Conservation (phyloP, 2,888 invertebrate genomes). For the Platynereis dumerilii region DNA sequence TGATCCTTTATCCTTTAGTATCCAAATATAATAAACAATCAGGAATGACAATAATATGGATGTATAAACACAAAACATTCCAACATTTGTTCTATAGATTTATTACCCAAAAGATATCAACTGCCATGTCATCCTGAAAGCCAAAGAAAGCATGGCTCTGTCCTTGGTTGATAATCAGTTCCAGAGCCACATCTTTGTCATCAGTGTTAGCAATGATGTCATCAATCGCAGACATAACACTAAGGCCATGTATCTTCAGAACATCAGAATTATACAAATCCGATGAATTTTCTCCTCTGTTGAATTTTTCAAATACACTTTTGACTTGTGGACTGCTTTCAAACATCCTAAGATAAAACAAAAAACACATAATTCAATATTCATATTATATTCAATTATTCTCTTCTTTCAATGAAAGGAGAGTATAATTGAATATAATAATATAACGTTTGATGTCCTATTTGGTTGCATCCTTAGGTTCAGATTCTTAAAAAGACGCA, state of each 20-base stretch:
- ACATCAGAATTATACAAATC: background rate
- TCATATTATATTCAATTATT: no score
- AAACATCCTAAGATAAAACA: background rate
- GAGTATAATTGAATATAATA: no score
- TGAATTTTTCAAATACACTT: conserved; percentile 1
- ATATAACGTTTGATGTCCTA: no score
- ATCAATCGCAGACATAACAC: conserved; percentile 2
- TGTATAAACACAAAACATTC: no score
- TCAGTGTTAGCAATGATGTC: conserved; percentile 1
- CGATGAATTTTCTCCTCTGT: background rate
- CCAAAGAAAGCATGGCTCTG: background rate
- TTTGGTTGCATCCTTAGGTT: no score
- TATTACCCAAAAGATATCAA: conserved; percentile 1
- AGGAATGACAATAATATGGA: no score
- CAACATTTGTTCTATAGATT: no score
- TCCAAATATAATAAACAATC: no score
- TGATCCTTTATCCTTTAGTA: no score
- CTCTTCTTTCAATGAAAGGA: no score
- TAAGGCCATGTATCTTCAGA: conserved; percentile 1
- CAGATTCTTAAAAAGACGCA: no score
- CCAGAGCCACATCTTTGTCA: background rate
- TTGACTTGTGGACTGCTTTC: conserved; percentile 4
- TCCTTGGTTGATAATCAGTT: conserved; percentile 3
- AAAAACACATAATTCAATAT: background rate
- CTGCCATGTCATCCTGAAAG: background rate